Evolutionary conservation across 2,797 vertebrate genomes (phyloP).

Genomic region (Staurois parvus): DNA sequence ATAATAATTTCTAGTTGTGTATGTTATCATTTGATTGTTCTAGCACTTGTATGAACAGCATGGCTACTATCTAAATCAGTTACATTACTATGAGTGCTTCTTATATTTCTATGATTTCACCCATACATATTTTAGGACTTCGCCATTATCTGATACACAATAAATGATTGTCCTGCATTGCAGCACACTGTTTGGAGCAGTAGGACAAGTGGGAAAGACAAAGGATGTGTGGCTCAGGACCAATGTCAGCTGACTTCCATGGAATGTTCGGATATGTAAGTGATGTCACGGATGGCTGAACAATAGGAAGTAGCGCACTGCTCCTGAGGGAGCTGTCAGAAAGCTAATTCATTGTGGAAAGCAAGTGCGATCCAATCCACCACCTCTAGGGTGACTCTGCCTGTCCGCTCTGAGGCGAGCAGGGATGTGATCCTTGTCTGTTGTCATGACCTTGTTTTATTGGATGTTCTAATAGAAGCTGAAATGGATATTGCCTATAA

Average conservation of each 20-base stretch:
- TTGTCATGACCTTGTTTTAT: constrained; percentile 77
- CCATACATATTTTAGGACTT: neutral
- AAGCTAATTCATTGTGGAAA: constrained; percentile 65
- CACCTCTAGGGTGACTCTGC: constrained; percentile 70
- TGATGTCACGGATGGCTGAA: neutral
- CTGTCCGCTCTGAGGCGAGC: constrained; percentile 62
- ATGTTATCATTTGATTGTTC: too few relatives aligned
- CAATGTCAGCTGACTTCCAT: constrained; percentile 15
- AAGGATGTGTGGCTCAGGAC: neutral
- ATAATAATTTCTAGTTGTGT: too few relatives aligned
- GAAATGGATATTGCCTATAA: constrained; percentile 79
- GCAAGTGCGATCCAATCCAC: constrained; percentile 66
- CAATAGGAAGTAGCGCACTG: fast-evolving
- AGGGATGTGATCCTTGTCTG: constrained; percentile 70
- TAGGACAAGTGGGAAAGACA: neutral
- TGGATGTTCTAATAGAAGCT: constrained; percentile 73
- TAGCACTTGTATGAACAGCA: too few relatives aligned
- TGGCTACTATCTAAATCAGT: too few relatives aligned
- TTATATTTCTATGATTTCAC: neutral
- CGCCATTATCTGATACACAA: neutral
- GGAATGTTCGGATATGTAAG: neutral
- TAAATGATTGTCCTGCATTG: neutral
- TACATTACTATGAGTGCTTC: neutral
- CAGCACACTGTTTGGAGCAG: neutral
- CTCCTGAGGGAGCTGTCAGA: constrained; percentile 66